Base-by-base conservation (phyloP, 30 jellyfish, hydroid and myxozoan species). In the Hydractinia symbiolongicarpus region DNA sequence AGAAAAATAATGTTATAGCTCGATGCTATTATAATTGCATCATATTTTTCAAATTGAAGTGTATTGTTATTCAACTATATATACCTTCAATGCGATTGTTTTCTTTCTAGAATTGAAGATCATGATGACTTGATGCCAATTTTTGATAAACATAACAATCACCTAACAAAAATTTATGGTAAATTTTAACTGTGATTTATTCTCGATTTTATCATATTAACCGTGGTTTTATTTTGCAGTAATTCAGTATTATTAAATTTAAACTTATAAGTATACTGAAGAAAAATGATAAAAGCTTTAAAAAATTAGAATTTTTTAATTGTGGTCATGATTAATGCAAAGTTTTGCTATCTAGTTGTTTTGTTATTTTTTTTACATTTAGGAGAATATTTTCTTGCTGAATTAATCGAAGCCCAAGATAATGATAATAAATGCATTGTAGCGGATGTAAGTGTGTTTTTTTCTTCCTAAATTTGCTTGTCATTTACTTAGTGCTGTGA, bases 71-170 rank as follows among this genome's bases (percentile, higher is more conserved):
- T 66, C 49, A 66, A 13, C 10, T 1, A 4, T 30, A n/a, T n/a
- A 9, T 21, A 74, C 20, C 81, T 7, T 49, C 1, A 72, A 72
- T n/a, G n/a, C n/a, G 19, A 51, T 30, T 1, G 1, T 57, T 44
- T 83, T 53, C 4, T 80, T 55, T 71, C 6, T 53, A 93, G 98
- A 68, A 95, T 93, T 80, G 98, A 93, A 79, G 98, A 93, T 66
- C 96, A 93, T 64, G 98, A 93, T 76, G 98, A 93, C 79, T 76
- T 93, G 85, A 93, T 86, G 96, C 95, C 96, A 50, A 86, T 93
- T 9, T 93, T 86, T 56, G 81, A 87, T 90, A 75, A 66, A 66
- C 95, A 93, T 75, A 86, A 86, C 62, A 81, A 81, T 19, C 89
- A 83, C 54, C 84, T 91, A 11, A 87, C 94, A 9, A 84, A 92